Evolutionary conservation across 2,113 vertebrate genomes (phyloP), one percentile per base, ranked within the genome.

Genomic region (Paedocypris sp.): DNA sequence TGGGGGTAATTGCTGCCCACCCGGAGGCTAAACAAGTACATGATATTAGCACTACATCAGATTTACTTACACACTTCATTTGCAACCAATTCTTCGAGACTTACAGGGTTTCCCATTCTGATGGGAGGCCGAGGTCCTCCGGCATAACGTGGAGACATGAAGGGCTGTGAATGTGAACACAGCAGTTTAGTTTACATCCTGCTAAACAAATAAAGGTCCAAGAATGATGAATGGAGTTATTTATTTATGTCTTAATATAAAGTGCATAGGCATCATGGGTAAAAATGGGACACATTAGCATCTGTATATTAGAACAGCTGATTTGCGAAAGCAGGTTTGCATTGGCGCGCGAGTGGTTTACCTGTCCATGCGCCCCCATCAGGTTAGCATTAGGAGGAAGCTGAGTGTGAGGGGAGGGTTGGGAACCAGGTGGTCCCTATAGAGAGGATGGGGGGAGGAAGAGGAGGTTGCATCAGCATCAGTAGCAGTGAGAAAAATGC

Each of bases 81-180:
- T 31, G 19, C 1, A 51, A 33, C 6, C 48, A n/a, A 33, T 51
- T 33, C 20, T n/a, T n/a, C 9, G 9, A 7, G 18, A 6, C 66
- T 71, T 73, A 89, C 88, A 85, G 87, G 91, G 78, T 80, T 89
- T 28, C 88, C 85, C 87, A 94, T 90, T 70, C 91, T 83, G 48
- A 92, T 82, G 10, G 86, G 49, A 23, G 89, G 86, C 50, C 90
- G 83, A 32, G 89, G 88, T 45, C 90, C 88, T 66, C 88, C 90
- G 46, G 91, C 87, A 78, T 91, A 92, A 59, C 91, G 83, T 1
- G 89, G 88, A 60, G 90, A 90, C 89, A 93, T 89, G 75, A 94
- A 93, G 35, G 90, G 87, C 91, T 94, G 76, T 25, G 62, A 65
- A 71, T 61, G 35, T 31, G 13, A 46, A 16, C 25, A 22, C 2